Evolutionary conservation across 2,888 invertebrate species (phyloP).

Genomic region (Caenorhabditis sp.): DNA sequence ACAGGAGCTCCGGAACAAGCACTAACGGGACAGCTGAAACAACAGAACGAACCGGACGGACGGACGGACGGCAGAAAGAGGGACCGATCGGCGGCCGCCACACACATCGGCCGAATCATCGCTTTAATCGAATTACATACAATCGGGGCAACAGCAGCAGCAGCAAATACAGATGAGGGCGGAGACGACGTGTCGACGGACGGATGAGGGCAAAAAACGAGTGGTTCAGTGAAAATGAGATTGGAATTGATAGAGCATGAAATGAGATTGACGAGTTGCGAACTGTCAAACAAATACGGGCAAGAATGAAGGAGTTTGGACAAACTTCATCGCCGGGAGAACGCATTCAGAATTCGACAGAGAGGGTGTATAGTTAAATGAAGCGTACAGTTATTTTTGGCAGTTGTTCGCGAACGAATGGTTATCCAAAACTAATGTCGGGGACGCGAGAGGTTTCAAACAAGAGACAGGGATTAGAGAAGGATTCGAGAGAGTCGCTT

Average conservation of each 20-base stretch:
- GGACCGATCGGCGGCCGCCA: too few relatives aligned
- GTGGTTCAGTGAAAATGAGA: constrained; percentile 6
- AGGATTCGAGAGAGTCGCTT: too few relatives aligned
- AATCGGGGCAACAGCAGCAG: constrained; percentile 4
- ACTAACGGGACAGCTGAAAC: constrained; percentile 38
- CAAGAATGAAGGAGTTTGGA: background rate
- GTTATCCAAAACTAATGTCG: background rate
- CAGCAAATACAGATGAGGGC: constrained; percentile 9
- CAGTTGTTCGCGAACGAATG: background rate
- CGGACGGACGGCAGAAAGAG: constrained; percentile 3
- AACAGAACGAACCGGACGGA: constrained; percentile 13
- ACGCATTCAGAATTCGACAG: background rate
- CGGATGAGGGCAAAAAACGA: background rate
- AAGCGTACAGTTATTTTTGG: constrained; percentile 39
- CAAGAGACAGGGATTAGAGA: too few relatives aligned
- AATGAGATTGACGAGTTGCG: constrained; percentile 23
- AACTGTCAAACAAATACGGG: background rate
- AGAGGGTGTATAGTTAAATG: constrained; percentile 43
- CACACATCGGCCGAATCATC: constrained; percentile 34
- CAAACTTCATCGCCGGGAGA: background rate
- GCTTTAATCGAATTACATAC: constrained; percentile 53
- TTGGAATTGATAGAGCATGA: constrained; percentile 34
- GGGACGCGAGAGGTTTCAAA: too few relatives aligned
- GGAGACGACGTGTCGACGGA: background rate
- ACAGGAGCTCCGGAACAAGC: constrained; percentile 25